Evolutionary conservation across 2,888 invertebrate genomes (phyloP), one percentile per base, ranked within the genome.

Genomic region (Epistrophe eligans): DNA sequence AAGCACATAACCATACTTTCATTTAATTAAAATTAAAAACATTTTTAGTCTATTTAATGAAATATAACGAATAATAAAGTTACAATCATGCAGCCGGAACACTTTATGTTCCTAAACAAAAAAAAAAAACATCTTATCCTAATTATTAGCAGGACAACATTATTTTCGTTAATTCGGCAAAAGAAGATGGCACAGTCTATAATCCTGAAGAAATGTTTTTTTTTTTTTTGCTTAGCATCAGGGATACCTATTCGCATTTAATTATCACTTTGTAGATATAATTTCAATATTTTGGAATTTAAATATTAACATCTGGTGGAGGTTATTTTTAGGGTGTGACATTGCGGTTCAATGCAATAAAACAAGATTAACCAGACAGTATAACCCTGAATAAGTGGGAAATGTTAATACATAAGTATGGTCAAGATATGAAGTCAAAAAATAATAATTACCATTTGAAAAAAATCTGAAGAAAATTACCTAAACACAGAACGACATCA

Each of bases 51-150:
- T 38, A 55, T 77, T 77, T 50, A 73, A 79, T 83, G 74, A 83
- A 35, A 66, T 45, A 77, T 62, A 9, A 40, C 58, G 55, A 60
- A 24, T 24, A 67, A 52, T 35, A 70, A 74, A 73, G 73, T 77
- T 70, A 72, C 66, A 66, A 66, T 58, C 74, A 73, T 67, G 84
- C 80, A 81, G 67, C 84, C 77, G 81, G 64, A 67, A 81, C 72
- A 73, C 40, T 84, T 84, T 81, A 84, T 81, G 84, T 52, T 67
- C 66, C 81, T 57, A 77, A 84, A 62, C 76, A 67, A 45, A 3
- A 24, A 45, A 3, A 24, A 24, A 62, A 64, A 70, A 66, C 40
- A 50, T 76, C 76, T 66, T 62, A 77, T 66, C 71, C 71, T 32
- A 67, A 58, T 79, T 66, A 64, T 79, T 55, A 58, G 28, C 55